These are phyloP conservation scores for Lerista edwardsae DNA, from an alignment of 2,797 vertebrate genomes.

Conservation along the genomic window DNA sequence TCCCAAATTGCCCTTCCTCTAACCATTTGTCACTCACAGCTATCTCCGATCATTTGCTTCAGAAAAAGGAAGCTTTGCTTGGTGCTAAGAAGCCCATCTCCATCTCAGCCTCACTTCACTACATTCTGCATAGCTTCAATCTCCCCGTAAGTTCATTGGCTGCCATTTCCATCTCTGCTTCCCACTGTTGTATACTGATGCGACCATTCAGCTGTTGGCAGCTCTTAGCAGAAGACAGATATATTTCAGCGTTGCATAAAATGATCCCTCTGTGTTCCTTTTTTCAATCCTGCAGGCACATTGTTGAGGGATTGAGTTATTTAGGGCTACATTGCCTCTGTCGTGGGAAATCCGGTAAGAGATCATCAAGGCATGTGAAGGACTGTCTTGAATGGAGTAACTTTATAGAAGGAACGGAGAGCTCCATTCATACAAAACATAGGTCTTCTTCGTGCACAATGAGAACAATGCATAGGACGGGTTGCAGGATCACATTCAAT, in stretches of 20 bases:
- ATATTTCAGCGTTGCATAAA: slow-evolving; percentile 2
- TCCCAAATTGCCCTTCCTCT: background rate
- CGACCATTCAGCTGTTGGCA: slow-evolving; percentile 21
- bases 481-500: background rate
- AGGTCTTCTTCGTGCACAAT: background rate
- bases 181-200: background rate
- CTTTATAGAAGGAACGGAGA: background rate
- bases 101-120: background rate
- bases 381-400: background rate
- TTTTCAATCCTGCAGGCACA: slow-evolving; percentile 13
- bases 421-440: background rate
- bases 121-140: background rate
- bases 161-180: background rate
- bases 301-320: slow-evolving; percentile 27
- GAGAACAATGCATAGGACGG: background rate
- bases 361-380: background rate
- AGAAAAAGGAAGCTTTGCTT: background rate
- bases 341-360: slow-evolving; percentile 3
- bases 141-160: background rate
- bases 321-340: background rate
- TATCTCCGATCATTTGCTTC: background rate
- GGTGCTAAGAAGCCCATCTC: slow-evolving; percentile 4
- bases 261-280: background rate
- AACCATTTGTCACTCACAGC: background rate
- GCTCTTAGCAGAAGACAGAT: slow-evolving; percentile 15